phyloP scores from a whole-genome alignment of 2,113 vertebrate species.

The Dromaius novaehollandiae region DNA sequence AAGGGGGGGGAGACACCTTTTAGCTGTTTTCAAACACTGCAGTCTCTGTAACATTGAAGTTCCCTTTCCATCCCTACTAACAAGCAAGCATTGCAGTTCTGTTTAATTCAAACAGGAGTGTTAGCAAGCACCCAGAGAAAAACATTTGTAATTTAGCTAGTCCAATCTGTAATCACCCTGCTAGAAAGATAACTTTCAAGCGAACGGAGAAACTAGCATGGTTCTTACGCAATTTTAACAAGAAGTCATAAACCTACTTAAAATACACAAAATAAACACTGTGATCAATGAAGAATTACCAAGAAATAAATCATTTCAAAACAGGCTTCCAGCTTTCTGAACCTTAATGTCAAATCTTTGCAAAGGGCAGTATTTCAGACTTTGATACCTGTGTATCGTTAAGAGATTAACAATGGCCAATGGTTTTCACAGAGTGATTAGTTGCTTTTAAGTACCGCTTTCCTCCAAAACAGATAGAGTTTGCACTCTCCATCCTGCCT shows the following conservation, averaged over 20 bases:
- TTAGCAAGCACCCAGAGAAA: not conserved
- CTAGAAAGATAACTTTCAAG: not conserved
- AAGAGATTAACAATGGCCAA: not conserved
- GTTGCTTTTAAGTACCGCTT: not conserved
- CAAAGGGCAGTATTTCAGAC: not conserved
- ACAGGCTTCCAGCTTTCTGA: not conserved
- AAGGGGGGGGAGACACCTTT: not conserved
- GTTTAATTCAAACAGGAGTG: not conserved
- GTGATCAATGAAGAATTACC: not conserved
- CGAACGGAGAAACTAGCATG: not conserved
- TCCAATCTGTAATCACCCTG: not conserved
- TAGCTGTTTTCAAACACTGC: not conserved
- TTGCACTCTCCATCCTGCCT: not conserved
- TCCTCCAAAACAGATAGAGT: not conserved
- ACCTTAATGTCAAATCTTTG: not conserved
- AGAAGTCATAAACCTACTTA: not conserved
- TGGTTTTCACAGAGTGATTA: not conserved
- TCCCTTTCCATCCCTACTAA: not conserved
- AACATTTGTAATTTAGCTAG: not conserved
- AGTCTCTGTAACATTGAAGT: not conserved
- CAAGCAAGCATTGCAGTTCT: not conserved
- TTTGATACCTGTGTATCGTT: not conserved
- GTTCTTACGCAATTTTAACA: not conserved
- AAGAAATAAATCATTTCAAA: not conserved
- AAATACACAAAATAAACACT: not conserved